Percentiles rank a stretch among this genome's conserved stretches.
Conservation (phyloP, 2,888 invertebrate genomes). For the Mythimna loreyi region DNA sequence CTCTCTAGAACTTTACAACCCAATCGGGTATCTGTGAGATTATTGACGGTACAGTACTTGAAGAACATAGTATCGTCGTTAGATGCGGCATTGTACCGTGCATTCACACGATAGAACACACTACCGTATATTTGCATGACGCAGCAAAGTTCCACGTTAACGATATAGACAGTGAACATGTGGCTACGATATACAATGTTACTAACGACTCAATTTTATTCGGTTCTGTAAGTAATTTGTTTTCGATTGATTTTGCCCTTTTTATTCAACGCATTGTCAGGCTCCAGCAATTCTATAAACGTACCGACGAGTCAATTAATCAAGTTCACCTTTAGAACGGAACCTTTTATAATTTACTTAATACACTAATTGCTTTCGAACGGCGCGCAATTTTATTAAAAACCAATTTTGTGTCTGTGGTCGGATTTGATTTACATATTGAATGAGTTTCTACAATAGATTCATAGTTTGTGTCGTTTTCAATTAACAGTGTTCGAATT, state of each 20-base stretch:
- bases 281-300: slow-evolving; percentile 49
- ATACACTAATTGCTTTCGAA: slow-evolving; percentile 69
- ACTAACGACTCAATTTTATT: slow-evolving; percentile 76
- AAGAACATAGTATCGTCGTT: too few relatives aligned
- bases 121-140: too few relatives aligned
- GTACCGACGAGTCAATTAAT: slow-evolving; percentile 68
- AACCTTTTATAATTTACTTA: slow-evolving; percentile 72
- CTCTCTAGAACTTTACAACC: too few relatives aligned
- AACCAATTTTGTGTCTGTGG: slow-evolving; percentile 51
- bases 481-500: slow-evolving; percentile 30
- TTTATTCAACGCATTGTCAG: slow-evolving; percentile 65
- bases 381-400: slow-evolving; percentile 62
- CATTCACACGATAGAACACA: too few relatives aligned
- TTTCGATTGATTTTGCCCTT: slow-evolving; percentile 76
- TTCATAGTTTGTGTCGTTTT: slow-evolving; percentile 31
- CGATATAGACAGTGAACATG: too few relatives aligned
- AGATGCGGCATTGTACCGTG: too few relatives aligned
- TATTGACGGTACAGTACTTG: too few relatives aligned
- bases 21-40: too few relatives aligned
- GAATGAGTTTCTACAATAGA: slow-evolving; percentile 48
- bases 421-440: slow-evolving; percentile 41
- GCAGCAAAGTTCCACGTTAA: too few relatives aligned
- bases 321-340: slow-evolving; percentile 63
- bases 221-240: slow-evolving; percentile 77
- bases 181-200: slow-evolving; percentile 71